Conservation (phyloP, 2,797 vertebrate species). For the Xiphorhynchus erythropygius region DNA sequence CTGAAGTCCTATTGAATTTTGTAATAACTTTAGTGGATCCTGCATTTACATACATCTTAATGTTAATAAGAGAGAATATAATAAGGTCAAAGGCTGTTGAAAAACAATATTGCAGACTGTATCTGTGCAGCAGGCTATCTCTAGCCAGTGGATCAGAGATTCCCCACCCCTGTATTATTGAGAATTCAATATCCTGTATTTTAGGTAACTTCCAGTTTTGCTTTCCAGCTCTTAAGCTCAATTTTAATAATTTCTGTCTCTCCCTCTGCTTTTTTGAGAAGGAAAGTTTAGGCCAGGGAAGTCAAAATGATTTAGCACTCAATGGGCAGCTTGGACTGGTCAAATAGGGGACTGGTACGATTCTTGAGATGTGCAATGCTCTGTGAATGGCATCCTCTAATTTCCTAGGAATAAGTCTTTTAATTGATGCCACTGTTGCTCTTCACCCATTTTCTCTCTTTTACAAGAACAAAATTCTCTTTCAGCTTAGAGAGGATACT, state of each 20-base stretch:
- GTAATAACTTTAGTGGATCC: slow-evolving; percentile 40
- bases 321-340: slow-evolving; percentile 33
- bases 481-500: slow-evolving; percentile 69
- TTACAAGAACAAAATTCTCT: slow-evolving; percentile 10
- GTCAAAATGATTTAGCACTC: not conserved
- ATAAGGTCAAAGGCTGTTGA: slow-evolving; percentile 1
- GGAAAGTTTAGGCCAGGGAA: slow-evolving; percentile 25
- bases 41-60: slow-evolving; percentile 57
- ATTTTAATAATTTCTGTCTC: slow-evolving; percentile 15
- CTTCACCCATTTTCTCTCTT: slow-evolving; percentile 16
- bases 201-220: slow-evolving; percentile 23
- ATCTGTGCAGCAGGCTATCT: slow-evolving; percentile 17
- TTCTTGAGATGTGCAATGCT: slow-evolving; percentile 1
- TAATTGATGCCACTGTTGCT: slow-evolving; percentile 27
- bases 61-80: not conserved
- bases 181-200: not conserved
- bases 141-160: slow-evolving; percentile 36
- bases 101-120: not conserved
- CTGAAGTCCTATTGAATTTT: slow-evolving; percentile 20
- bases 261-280: slow-evolving; percentile 41
- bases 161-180: slow-evolving; percentile 40
- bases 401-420: slow-evolving; percentile 7
- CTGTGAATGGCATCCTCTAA: slow-evolving; percentile 28
- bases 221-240: slow-evolving; percentile 30
- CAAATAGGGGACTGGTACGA: not conserved